Base-by-base conservation (phyloP, 2,113 vertebrate genomes). In the Pogona vitticeps region DNA sequence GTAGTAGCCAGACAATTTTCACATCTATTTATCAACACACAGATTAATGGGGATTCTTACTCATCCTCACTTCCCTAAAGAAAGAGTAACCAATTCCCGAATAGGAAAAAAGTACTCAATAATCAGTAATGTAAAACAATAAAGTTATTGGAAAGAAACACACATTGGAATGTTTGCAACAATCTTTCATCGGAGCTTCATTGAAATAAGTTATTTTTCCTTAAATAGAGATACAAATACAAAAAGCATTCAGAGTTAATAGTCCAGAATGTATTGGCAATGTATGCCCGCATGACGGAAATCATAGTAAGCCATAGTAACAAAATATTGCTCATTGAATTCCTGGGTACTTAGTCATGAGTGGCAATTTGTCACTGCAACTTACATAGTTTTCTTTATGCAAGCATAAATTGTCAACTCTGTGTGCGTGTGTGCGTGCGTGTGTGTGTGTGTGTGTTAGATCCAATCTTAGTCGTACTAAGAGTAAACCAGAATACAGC, bases 1-100 rank as follows among this genome's bases (percentile, higher is more conserved):
- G 81, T 71, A 61, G 17, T 38, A 36, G 46, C 63, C 70, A 17
- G 40, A 83, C 67, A 79, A 31, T 61, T 83, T 72, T 61, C 75
- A 59, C 56, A 46, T 83, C 75, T 65, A 31, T 79, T 77, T 84
- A 63, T 72, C 56, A 13, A n/a, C 73, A 83, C 14, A 33, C 8
- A n/a, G 38, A 82, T 83, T 61, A 88, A 70, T 63, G 75, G 59
- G 17, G 81, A 61, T 78, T 52, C 68, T 79, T 75, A 38, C 46
- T 63, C 76, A 84, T 79, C 36, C 28, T 78, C 52, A 83, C 65
- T 15, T 83, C 81, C 59, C 6, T 18, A 84, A 79, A 78, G 14
- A n/a, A 88, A 88, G 52, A 65, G 76, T 61, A 83, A 56, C 15
- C 31, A 79, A 31, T 78, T 78, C 36, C 59, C 78, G 33, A 83